Evolutionary conservation across 2,888 invertebrate genomes (phyloP).

Genomic region (Pterostichus niger): DNA sequence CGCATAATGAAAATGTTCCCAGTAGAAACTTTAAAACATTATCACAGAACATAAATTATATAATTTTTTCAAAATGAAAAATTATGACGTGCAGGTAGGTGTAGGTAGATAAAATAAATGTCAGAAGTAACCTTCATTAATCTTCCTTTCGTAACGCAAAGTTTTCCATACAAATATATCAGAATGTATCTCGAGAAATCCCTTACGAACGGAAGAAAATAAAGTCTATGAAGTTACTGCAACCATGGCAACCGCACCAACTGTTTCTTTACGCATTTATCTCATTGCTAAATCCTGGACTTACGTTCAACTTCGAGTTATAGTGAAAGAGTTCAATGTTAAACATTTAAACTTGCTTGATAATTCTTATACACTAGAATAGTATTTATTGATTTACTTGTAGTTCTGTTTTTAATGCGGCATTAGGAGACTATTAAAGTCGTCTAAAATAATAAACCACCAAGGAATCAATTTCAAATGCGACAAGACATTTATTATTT

Average conservation of each 20-base stretch:
- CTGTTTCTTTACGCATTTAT: too few relatives aligned
- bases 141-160: conserved; percentile 1
- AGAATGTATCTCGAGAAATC: not conserved
- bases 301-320: too few relatives aligned
- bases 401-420: not conserved
- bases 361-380: not conserved
- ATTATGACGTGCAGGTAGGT: not conserved
- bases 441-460: not conserved
- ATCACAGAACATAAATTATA: not conserved
- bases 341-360: too few relatives aligned
- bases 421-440: not conserved
- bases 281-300: too few relatives aligned
- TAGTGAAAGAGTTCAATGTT: too few relatives aligned
- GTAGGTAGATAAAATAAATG: conserved; percentile 8
- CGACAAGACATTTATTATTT: not conserved
- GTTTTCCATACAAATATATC: not conserved
- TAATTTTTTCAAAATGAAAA: not conserved
- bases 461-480: not conserved
- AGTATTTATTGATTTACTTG: conserved; percentile 5
- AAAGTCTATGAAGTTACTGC: not conserved
- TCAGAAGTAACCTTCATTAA: not conserved
- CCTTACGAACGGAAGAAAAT: not conserved
- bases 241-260: too few relatives aligned
- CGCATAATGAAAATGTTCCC: too few relatives aligned
- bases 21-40: not conserved